phyloP scores from a whole-genome alignment of 2,113 vertebrate genomes.

The Tinamus guttatus region DNA sequence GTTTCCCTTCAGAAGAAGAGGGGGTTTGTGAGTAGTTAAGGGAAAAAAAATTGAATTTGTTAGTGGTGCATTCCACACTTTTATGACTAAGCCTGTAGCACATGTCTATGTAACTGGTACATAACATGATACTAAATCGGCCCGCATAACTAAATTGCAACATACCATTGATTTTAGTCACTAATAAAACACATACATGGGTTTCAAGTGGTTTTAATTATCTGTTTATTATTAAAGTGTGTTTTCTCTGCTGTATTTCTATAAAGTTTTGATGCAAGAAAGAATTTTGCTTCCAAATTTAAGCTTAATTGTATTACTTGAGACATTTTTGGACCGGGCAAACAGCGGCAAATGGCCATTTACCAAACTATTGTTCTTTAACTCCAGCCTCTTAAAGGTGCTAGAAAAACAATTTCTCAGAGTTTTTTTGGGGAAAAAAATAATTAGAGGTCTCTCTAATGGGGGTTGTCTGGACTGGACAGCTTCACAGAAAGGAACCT shows the following conservation, averaged over 20 bases:
- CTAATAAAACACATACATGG: conserved; percentile 66
- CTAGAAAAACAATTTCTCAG: background rate
- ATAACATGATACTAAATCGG: conserved; percentile 69
- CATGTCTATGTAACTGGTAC: conserved; percentile 67
- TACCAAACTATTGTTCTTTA: background rate
- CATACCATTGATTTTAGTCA: conserved; percentile 68
- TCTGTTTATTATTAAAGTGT: conserved; percentile 60
- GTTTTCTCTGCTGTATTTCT: conserved; percentile 43
- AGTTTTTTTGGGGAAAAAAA: background rate
- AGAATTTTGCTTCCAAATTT: conserved; percentile 48
- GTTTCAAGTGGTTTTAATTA: conserved; percentile 71
- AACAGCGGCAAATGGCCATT: background rate
- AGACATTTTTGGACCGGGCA: background rate
- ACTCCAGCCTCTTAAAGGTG: conserved; percentile 12
- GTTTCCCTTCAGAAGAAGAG: conserved; percentile 47
- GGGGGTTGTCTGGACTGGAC: background rate
- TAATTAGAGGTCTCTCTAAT: background rate
- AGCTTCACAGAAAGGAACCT: background rate
- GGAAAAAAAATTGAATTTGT: conserved; percentile 66
- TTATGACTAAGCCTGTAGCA: conserved; percentile 61
- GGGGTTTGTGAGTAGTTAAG: conserved; percentile 48
- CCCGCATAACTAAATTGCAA: conserved; percentile 63
- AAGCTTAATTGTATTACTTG: conserved; percentile 18
- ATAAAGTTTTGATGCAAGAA: conserved; percentile 42
- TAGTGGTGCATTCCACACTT: conserved; percentile 66